phyloP scores from a whole-genome alignment of 2,113 vertebrate genomes.

The Mesocricetus auratus region DNA sequence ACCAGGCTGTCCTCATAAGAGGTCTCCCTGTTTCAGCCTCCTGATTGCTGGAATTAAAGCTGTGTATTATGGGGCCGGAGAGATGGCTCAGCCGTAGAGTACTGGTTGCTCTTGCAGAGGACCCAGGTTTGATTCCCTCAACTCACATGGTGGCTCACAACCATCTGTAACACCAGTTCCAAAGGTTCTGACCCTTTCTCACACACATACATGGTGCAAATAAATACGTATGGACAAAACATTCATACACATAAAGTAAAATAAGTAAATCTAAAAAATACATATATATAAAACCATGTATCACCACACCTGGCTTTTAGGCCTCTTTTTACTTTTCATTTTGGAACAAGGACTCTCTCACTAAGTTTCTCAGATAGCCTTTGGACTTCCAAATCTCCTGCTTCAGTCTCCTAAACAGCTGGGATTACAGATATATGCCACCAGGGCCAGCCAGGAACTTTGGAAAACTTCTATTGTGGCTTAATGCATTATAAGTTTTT shows the following conservation, averaged over 20 bases:
- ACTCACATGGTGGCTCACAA: not conserved
- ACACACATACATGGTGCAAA: not conserved
- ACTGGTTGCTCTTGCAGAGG: not conserved
- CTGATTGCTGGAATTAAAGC: not conserved
- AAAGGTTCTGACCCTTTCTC: not conserved
- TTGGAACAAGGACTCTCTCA: not conserved
- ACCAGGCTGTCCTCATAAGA: not conserved
- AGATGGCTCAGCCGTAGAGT: not conserved
- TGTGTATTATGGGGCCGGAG: not conserved
- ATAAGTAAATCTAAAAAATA: too few species aligned
- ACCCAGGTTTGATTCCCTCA: not conserved
- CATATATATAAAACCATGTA: too few species aligned
- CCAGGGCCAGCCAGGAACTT: not conserved
- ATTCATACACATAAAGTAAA: not conserved
- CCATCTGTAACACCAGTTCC: not conserved
- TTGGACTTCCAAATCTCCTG: not conserved
- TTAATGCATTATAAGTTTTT: conserved; percentile 46
- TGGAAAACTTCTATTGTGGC: not conserved
- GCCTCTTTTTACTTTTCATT: not conserved
- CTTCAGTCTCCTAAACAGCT: not conserved
- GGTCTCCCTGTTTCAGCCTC: not conserved
- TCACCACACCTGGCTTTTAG: not conserved
- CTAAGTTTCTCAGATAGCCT: not conserved
- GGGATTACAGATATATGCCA: not conserved
- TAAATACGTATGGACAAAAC: not conserved